A percentile compares a stretch with the other conserved stretches of the same genome.
These are phyloP conservation scores for Micrasema longulum DNA, from an alignment of 1,140 invertebrate species.

Conservation along the genomic window DNA sequence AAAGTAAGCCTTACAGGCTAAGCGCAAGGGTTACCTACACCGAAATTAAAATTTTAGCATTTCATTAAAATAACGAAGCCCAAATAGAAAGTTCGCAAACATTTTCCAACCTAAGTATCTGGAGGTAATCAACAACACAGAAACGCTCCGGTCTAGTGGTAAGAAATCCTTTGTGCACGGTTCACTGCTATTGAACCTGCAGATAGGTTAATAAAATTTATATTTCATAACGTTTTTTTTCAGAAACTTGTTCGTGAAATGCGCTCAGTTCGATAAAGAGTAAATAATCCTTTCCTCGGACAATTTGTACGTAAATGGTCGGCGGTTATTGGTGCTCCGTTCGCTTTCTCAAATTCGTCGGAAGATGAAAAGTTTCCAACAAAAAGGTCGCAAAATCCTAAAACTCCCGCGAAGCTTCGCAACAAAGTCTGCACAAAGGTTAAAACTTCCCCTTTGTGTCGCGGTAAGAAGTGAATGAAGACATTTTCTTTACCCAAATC, in stretches of 20 bases:
- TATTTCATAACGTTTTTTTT: neutral
- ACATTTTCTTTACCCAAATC: slow-evolving; percentile 41
- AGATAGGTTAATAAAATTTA: neutral
- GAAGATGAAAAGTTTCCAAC: slow-evolving; percentile 36
- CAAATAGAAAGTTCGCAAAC: too few species aligned
- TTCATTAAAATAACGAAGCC: too few species aligned
- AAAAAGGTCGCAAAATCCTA: slow-evolving; percentile 35
- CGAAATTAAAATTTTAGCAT: too few species aligned
- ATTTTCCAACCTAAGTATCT: neutral
- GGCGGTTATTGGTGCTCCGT: neutral
- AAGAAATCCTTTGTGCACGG: neutral
- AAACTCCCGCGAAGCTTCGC: slow-evolving; percentile 18
- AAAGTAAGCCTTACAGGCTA: too few species aligned
- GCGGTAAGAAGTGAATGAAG: slow-evolving; percentile 27
- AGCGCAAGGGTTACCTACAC: too few species aligned
- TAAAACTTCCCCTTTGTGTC: slow-evolving; percentile 35
- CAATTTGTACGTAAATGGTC: slow-evolving; percentile 33
- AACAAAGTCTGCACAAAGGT: slow-evolving; percentile 27
- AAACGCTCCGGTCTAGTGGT: neutral
- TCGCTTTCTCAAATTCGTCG: slow-evolving; percentile 29
- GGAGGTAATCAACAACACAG: neutral
- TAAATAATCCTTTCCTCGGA: slow-evolving; percentile 34
- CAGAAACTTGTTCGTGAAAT: neutral
- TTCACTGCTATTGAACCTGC: neutral
- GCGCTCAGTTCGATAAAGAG: slow-evolving; percentile 9